These are phyloP conservation scores for Lagocephalus sceleratus DNA, from an alignment of 2,797 vertebrate species.

Conservation along the genomic window DNA sequence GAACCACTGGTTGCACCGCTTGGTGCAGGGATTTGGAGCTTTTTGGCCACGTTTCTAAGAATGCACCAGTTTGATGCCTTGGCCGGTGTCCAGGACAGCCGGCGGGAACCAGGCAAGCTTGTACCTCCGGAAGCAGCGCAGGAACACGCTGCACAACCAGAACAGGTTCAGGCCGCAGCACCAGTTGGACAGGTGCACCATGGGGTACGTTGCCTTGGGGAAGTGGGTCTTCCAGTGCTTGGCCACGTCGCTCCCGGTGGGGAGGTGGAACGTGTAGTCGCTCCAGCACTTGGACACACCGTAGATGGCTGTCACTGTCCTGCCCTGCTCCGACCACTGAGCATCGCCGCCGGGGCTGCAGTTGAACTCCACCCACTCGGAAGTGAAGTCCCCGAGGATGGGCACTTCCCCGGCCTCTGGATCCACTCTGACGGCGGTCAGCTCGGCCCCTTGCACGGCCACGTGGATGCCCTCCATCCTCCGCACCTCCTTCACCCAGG, in stretches of 20 bases:
- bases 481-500: constrained; percentile 90
- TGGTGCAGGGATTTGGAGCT: too few species aligned
- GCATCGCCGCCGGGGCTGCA: constrained; percentile 82
- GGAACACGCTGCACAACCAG: constrained; percentile 86
- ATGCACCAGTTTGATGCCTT: constrained; percentile 94
- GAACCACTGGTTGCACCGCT: too few species aligned
- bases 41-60: constrained; percentile 67
- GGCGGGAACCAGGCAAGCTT: constrained; percentile 97
- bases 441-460: constrained; percentile 89
- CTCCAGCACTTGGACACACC: constrained; percentile 93
- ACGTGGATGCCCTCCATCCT: constrained; percentile 84
- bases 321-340: constrained; percentile 86
- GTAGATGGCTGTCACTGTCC: constrained; percentile 78
- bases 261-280: constrained; percentile 93
- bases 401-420: constrained; percentile 79
- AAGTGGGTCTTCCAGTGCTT: constrained; percentile 97
- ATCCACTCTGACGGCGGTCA: constrained; percentile 70
- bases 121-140: constrained; percentile 90
- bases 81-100: constrained; percentile 90
- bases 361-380: constrained; percentile 96
- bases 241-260: constrained; percentile 90
- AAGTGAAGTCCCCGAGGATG: constrained; percentile 89
- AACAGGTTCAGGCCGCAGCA: constrained; percentile 93
- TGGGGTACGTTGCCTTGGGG: constrained; percentile 86
- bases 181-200: constrained; percentile 95